Evolutionary conservation across 1,140 invertebrate species (phyloP).

Genomic region (Eupeodes corollae): DNA sequence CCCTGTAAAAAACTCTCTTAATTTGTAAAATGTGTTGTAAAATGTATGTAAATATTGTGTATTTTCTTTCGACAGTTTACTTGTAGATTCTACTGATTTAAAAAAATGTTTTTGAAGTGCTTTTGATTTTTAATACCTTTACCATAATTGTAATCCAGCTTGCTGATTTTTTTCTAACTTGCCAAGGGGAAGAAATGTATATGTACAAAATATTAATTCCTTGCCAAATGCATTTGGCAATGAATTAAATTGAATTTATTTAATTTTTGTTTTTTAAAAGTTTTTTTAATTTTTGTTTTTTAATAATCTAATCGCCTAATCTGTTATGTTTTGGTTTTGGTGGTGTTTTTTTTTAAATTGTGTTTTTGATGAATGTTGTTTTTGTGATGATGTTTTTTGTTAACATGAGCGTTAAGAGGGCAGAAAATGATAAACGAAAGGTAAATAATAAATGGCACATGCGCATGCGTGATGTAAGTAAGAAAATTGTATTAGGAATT

Average conservation of each 20-base stretch:
- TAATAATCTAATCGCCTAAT: not conserved
- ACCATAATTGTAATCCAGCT: constrained; percentile 39
- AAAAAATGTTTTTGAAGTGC: too few relatives aligned
- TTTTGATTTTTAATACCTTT: too few relatives aligned
- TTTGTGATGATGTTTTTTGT: not conserved
- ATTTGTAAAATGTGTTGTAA: too few relatives aligned
- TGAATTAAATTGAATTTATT: not conserved
- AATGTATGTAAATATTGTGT: too few relatives aligned
- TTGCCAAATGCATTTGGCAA: not conserved
- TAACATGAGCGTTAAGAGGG: not conserved
- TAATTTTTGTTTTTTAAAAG: too few relatives aligned
- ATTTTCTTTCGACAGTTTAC: too few relatives aligned
- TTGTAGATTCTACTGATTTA: too few relatives aligned
- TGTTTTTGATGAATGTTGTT: constrained; percentile 7
- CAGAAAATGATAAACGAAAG: constrained; percentile 14
- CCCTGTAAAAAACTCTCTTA: too few relatives aligned
- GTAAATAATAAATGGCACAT: constrained; percentile 26
- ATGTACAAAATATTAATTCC: too few relatives aligned
- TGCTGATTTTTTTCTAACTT: constrained; percentile 20
- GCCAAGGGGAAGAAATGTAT: not conserved
- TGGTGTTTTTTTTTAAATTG: constrained; percentile 10
- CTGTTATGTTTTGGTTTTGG: not conserved
- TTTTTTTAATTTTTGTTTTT: too few relatives aligned
- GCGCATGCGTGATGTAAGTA: constrained; percentile 38
- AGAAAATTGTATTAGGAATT: constrained; percentile 37